phyloP scores from a whole-genome alignment of 1,140 invertebrate species.

The Artemia franciscana region DNA sequence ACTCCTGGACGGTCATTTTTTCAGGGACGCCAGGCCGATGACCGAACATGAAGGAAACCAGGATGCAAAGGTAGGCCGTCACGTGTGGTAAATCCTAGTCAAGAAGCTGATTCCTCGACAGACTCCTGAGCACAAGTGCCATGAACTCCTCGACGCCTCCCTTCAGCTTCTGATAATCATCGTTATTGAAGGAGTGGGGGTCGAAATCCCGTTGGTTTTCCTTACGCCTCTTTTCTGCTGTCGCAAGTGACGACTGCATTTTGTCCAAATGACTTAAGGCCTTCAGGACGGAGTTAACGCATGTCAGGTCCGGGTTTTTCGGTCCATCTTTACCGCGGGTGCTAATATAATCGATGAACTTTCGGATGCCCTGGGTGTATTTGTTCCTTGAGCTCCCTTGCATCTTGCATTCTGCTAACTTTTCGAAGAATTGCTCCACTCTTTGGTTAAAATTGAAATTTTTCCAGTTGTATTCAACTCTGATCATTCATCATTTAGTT shows the following conservation, averaged over 20 bases:
- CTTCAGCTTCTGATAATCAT: neutral
- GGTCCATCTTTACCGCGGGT: neutral
- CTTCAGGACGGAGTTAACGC: neutral
- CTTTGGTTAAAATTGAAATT: neutral
- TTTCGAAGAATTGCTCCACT: no score
- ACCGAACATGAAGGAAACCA: neutral
- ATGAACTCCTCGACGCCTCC: neutral
- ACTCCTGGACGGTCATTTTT: neutral
- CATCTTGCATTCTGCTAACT: no score
- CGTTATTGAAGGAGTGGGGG: neutral
- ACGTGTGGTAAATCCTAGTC: neutral
- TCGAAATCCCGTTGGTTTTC: neutral
- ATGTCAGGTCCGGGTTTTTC: no score
- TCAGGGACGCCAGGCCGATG: neutral
- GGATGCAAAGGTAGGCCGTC: neutral
- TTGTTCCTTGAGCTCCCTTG: neutral
- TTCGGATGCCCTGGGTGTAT: neutral
- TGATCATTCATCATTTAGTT: no score
- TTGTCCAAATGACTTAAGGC: neutral
- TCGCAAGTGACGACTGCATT: neutral
- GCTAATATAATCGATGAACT: neutral
- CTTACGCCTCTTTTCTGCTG: neutral
- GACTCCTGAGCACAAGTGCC: neutral
- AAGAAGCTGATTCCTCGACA: neutral
- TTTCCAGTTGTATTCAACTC: neutral